Evolutionary conservation across 2,888 invertebrate species (phyloP).

Genomic region (Desoria tigrina): DNA sequence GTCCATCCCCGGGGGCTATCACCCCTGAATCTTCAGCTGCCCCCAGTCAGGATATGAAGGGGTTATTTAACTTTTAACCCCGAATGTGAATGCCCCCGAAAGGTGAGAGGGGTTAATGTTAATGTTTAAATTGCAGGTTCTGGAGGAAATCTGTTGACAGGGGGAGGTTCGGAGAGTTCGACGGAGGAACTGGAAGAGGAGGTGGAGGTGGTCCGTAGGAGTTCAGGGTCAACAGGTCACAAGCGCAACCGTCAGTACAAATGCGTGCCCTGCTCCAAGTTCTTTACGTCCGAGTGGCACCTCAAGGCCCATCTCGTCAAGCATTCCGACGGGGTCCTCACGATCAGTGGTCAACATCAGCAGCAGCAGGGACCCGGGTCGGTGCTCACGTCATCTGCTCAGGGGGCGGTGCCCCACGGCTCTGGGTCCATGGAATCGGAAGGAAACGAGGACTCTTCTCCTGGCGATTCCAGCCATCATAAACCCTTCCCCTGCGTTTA

Average conservation of each 20-base stretch:
- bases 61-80: too few species aligned
- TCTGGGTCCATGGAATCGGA: not conserved
- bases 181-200: constrained; percentile 32
- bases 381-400: too few species aligned
- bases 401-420: too few species aligned
- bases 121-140: too few species aligned
- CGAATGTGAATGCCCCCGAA: constrained; percentile 27
- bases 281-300: constrained; percentile 43
- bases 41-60: too few species aligned
- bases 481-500: constrained; percentile 41
- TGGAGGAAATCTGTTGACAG: constrained; percentile 22
- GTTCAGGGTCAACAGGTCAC: too few species aligned
- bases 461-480: not conserved
- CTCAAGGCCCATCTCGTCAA: constrained; percentile 37
- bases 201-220: constrained; percentile 22
- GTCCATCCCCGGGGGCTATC: too few species aligned
- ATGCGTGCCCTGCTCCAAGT: constrained; percentile 38
- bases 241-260: constrained; percentile 32
- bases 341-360: not conserved
- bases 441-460: too few species aligned
- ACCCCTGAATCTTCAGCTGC: too few species aligned
- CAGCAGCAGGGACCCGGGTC: constrained; percentile 13
- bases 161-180: not conserved
- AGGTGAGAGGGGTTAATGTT: too few species aligned
- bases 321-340: constrained; percentile 25